Conservation (phyloP, 1,140 invertebrate species). For the Stenopsyche tienmushanensis region DNA sequence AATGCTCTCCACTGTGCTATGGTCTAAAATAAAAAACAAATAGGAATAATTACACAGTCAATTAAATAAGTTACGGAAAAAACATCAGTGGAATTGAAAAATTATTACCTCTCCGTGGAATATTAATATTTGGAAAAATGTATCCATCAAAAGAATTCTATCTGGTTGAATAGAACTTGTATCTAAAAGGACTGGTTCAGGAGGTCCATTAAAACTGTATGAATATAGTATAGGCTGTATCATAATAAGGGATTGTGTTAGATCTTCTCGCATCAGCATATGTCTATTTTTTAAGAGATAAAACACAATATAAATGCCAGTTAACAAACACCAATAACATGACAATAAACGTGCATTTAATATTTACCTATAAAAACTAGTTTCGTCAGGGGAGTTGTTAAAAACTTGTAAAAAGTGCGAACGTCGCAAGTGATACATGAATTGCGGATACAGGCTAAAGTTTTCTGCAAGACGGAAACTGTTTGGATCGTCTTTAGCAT, state of each 20-base stretch:
- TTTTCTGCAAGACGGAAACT: slow-evolving; percentile 95
- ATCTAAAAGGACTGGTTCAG: slow-evolving; percentile 95
- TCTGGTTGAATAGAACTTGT: slow-evolving; percentile 97
- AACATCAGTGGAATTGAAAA: not conserved
- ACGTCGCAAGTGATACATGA: slow-evolving; percentile 98
- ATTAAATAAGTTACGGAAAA: not conserved
- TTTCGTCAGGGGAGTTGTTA: slow-evolving; percentile 99
- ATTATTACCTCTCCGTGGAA: slow-evolving; percentile 92
- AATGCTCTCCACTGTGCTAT: slow-evolving; percentile 95
- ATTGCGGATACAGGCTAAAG: slow-evolving; percentile 98
- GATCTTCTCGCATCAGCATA: slow-evolving; percentile 95
- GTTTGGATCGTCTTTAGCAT: slow-evolving; percentile 95
- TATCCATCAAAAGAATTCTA: slow-evolving; percentile 98
- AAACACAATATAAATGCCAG: slow-evolving; percentile 6
- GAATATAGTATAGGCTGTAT: slow-evolving; percentile 99
- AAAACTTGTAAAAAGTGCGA: slow-evolving; percentile 99
- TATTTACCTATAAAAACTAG: slow-evolving; percentile 91
- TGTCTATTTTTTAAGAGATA: slow-evolving; percentile 66
- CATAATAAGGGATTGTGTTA: slow-evolving; percentile 98
- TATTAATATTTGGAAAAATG: slow-evolving; percentile 99
- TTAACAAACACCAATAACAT: slow-evolving; percentile 21
- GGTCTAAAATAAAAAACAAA: slow-evolving; percentile 63
- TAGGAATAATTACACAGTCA: not conserved
- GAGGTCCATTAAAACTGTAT: slow-evolving; percentile 96
- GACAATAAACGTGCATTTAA: not conserved